phyloP scores from a whole-genome alignment of 92 coral and sea anemone genomes.

The Siderastrea radians region DNA sequence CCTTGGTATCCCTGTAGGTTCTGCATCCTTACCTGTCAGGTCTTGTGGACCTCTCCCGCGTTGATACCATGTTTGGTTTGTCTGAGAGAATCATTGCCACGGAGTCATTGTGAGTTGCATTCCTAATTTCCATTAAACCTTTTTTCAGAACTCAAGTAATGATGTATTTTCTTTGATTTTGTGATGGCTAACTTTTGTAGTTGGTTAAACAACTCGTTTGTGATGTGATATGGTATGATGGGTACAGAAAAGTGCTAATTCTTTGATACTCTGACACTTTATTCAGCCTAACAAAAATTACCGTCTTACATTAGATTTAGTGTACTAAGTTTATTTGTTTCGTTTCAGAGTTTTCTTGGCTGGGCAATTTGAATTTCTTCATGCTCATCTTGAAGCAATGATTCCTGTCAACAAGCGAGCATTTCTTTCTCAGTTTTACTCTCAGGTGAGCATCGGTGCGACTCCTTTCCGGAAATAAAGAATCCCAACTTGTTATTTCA shows the following conservation, averaged over 20 bases:
- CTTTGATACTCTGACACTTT: too few species aligned
- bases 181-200: too few species aligned
- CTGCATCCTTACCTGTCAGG: conserved; percentile 96
- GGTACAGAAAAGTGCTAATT: too few species aligned
- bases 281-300: too few species aligned
- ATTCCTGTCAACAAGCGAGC: conserved; percentile 96
- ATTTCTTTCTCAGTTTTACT: conserved; percentile 98
- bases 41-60: conserved; percentile 86
- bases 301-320: too few species aligned
- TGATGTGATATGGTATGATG: too few species aligned
- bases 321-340: background rate
- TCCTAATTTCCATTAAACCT: background rate
- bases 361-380: conserved; percentile 95
- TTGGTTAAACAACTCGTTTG: too few species aligned
- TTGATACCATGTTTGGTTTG: conserved; percentile 92
- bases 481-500: too few species aligned
- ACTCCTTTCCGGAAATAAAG: too few species aligned
- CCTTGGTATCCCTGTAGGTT: conserved; percentile 61
- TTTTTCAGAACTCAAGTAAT: too few species aligned
- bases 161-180: too few species aligned
- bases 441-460: conserved; percentile 77
- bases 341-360: conserved; percentile 92
- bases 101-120: conserved; percentile 90
- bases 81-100: conserved; percentile 98
- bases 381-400: conserved; percentile 90